Evolutionary conservation across 2,113 vertebrate species (phyloP).

Genomic region (Microtus richardsoni): DNA sequence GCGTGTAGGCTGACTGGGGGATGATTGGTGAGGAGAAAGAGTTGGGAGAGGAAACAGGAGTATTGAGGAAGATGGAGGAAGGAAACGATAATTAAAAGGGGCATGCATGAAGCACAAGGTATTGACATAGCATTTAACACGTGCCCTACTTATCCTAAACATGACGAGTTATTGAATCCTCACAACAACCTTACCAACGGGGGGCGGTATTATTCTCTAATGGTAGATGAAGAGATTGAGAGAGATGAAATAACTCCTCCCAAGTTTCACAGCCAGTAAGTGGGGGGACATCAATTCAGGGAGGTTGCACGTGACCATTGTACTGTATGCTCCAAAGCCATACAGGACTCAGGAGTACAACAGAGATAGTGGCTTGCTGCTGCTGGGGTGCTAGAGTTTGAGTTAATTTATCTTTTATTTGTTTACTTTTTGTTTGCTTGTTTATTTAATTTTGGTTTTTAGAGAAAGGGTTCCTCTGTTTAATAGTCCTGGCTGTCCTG

Average conservation of each 20-base stretch:
- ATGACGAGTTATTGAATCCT: background rate
- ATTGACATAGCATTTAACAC: background rate
- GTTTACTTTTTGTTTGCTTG: background rate
- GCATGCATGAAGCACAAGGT: background rate
- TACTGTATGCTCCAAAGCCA: background rate
- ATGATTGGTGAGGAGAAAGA: conserved; percentile 17
- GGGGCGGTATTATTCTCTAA: conserved; percentile 6
- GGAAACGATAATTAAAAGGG: conserved; percentile 46
- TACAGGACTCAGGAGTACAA: background rate
- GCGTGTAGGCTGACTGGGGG: background rate
- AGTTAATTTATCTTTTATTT: background rate
- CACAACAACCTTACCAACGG: background rate
- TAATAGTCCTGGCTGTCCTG: background rate
- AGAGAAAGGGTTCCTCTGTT: background rate
- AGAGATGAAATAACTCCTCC: background rate
- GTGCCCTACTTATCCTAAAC: background rate
- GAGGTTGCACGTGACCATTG: background rate
- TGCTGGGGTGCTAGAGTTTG: background rate
- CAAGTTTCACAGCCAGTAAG: background rate
- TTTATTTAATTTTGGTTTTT: background rate
- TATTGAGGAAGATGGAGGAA: background rate
- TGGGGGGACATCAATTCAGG: background rate
- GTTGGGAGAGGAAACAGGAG: conserved; percentile 27
- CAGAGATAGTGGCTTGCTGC: background rate
- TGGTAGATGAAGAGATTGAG: conserved; percentile 39